phyloP scores from a whole-genome alignment of 2,797 vertebrate genomes.

The Chelon auratus region DNA sequence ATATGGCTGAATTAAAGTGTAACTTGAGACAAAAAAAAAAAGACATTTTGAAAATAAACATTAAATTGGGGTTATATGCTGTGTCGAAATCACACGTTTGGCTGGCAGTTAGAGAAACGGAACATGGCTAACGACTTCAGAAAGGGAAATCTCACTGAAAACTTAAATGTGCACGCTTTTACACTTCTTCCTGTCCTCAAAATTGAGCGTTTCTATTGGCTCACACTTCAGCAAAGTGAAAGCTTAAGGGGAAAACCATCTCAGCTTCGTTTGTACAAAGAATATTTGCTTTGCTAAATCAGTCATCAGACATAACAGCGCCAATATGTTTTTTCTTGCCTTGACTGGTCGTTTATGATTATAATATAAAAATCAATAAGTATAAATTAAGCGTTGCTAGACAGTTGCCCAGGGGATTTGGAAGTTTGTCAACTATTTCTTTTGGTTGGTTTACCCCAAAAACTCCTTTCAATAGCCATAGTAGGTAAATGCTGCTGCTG shows the following conservation, averaged over 20 bases:
- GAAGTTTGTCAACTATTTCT: conserved; percentile 5
- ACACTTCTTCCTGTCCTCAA: conserved; percentile 28
- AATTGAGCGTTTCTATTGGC: conserved; percentile 43
- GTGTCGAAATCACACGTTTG: neutral
- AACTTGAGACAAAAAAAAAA: neutral
- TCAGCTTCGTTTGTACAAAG: neutral
- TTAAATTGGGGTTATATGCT: neutral
- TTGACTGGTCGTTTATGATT: neutral
- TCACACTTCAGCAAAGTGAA: conserved; percentile 16
- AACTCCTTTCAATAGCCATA: neutral
- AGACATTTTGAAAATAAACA: accelerated
- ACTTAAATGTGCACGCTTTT: conserved; percentile 41
- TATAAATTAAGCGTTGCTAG: neutral
- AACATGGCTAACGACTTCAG: neutral
- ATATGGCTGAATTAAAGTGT: conserved; percentile 2
- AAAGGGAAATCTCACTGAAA: conserved; percentile 18
- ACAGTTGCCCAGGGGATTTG: conserved; percentile 18
- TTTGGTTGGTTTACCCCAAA: conserved; percentile 24
- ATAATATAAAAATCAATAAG: too few relatives aligned
- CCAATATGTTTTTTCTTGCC: neutral
- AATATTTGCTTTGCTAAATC: neutral
- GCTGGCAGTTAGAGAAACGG: neutral
- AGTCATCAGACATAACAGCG: neutral
- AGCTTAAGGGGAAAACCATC: neutral
- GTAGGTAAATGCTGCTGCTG: neutral